phyloP scores from a whole-genome alignment of 2,113 vertebrate genomes.

The Ochotona princeps region DNA sequence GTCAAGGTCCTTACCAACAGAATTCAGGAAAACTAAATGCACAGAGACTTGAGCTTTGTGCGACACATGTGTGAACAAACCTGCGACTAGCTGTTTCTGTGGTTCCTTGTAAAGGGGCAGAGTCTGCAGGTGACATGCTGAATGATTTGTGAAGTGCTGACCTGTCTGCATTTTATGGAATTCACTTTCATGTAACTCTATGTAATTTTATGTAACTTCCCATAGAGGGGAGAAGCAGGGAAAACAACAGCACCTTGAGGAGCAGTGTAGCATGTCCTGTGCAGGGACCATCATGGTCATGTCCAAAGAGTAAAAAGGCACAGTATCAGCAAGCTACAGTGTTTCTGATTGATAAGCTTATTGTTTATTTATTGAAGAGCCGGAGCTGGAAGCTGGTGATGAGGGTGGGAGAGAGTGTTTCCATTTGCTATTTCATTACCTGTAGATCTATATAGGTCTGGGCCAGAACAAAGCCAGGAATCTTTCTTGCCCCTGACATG shows the following conservation, averaged over 20 bases:
- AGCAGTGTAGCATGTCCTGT: accelerated
- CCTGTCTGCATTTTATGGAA: background rate
- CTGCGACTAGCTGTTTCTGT: accelerated
- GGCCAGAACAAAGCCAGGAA: too few species aligned
- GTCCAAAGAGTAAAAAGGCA: background rate
- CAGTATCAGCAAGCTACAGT: accelerated
- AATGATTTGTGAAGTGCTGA: background rate
- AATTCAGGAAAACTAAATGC: background rate
- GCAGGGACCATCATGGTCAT: accelerated
- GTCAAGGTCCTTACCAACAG: background rate
- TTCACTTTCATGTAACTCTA: background rate
- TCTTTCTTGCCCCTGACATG: too few species aligned
- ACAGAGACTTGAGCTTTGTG: background rate
- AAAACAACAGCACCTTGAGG: background rate
- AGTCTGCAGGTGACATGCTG: background rate
- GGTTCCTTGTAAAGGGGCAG: accelerated
- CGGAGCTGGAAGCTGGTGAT: too few species aligned
- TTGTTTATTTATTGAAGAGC: too few species aligned
- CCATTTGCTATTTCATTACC: too few species aligned
- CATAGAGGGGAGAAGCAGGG: background rate
- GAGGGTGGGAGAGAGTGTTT: too few species aligned
- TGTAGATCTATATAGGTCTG: too few species aligned
- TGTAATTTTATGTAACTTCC: too few species aligned
- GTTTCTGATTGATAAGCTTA: accelerated
- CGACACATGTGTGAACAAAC: accelerated